A percentile compares a stretch with the other conserved stretches of the same genome.
phyloP scores from a whole-genome alignment of 1,140 invertebrate genomes.

The Ceratosolen fusciceps region DNA sequence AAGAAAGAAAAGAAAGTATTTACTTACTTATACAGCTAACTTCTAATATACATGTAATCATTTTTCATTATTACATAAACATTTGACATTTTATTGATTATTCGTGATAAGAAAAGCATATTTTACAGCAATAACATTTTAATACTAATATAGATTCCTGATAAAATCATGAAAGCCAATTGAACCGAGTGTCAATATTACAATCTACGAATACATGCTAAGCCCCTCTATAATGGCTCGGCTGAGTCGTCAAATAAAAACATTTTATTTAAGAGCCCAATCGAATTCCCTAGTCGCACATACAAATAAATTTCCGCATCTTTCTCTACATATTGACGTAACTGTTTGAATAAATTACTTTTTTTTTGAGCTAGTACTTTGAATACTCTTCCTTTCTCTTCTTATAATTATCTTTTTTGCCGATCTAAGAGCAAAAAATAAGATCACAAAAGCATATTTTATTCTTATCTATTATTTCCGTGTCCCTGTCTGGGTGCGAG shows the following conservation, averaged over 20 bases:
- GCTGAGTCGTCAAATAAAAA: slow-evolving; percentile 32
- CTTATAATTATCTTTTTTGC: slow-evolving; percentile 19
- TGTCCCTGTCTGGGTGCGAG: no score
- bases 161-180: slow-evolving; percentile 16
- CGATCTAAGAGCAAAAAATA: not conserved
- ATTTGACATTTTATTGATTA: no score
- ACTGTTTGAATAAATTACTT: slow-evolving; percentile 29
- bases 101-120: no score
- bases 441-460: not conserved
- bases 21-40: no score
- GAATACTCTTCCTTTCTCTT: no score
- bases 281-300: slow-evolving; percentile 26
- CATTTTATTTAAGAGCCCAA: slow-evolving; percentile 31
- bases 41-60: no score
- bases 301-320: slow-evolving; percentile 35
- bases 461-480: slow-evolving; percentile 8
- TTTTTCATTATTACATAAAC: no score
- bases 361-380: not conserved
- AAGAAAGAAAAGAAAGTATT: no score
- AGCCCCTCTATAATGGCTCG: not conserved
- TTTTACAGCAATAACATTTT: no score
- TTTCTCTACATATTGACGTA: slow-evolving; percentile 12
- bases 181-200: slow-evolving; percentile 1
- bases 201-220: not conserved
- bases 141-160: no score